Evolutionary conservation across 2,888 invertebrate genomes (phyloP), one percentile per base, ranked within the genome.

Genomic region (Synergus umbraculus): DNA sequence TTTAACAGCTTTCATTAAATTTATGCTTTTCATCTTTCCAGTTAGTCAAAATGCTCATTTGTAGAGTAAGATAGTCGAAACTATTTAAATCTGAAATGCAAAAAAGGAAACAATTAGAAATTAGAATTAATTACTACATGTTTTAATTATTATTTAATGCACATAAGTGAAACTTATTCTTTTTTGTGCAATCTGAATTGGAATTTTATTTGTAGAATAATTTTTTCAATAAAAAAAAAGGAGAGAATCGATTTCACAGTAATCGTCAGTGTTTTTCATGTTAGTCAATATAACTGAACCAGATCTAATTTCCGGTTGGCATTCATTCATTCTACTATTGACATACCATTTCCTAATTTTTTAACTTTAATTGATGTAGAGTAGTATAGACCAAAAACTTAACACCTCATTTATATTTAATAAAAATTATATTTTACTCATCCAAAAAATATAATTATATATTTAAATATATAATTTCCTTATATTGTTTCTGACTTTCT

Each of bases 1-100:
- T 78, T 83, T 83, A 15, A 83, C 67, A 5, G 84, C 10, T 13
- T 79, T 85, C 13, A 76, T 78, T 0, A 85, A 81, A 80, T 84
- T 85, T 15, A 87, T 67, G 18, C 81, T 84, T 10, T 82, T 84
- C 89, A 89, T 89, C 49, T 60, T 84, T 15, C 22, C 44, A n/a
- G n/a, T 10, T 67, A 8, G 13, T 4, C 2, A 67, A 5, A 43
- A 22, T 46, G n/a, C 3, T 54, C 49, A 15, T 54, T 15, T 54
- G 49, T 15, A 5, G 13, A 63, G 22, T 5, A 29, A 29, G 5
- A 63, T 4, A 12, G 22, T 60, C 4, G 12, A 12, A 22, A 22
- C 60, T 22, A 60, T 22, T 10, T 54, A 15, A 54, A 54, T 54
- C 49, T 54, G 49, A 54, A 54, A 54, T 54, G 5, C 12, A 4